Conservation (phyloP, 2,113 vertebrate genomes). For the Bufo bufo region DNA sequence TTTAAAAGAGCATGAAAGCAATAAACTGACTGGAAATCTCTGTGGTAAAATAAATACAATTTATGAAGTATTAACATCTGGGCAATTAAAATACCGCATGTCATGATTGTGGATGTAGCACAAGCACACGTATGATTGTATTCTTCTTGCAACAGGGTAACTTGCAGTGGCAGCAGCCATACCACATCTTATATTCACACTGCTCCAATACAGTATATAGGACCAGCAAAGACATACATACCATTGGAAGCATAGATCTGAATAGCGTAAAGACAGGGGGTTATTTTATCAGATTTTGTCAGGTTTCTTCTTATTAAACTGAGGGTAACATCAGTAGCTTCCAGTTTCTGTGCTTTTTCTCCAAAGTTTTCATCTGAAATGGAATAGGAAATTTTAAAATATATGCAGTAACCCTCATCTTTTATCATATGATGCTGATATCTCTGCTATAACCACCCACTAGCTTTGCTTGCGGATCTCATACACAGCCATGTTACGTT, state of each 20-base stretch:
- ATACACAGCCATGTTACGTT: too few species aligned
- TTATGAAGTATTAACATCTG: too few species aligned
- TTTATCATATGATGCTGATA: background rate
- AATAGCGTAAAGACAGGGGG: slow-evolving; percentile 85
- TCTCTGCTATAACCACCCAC: background rate
- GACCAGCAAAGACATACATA: slow-evolving; percentile 61
- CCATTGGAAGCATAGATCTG: slow-evolving; percentile 81
- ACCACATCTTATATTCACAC: too few species aligned
- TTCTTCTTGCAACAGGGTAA: too few species aligned
- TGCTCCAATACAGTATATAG: too few species aligned
- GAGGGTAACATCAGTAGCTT: slow-evolving; percentile 80
- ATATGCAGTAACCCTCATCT: background rate
- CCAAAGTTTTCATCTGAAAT: slow-evolving; percentile 83
- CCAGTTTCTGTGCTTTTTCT: slow-evolving; percentile 82
- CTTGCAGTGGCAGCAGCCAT: too few species aligned
- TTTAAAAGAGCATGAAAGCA: too few species aligned
- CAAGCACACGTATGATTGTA: too few species aligned
- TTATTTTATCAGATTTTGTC: slow-evolving; percentile 70
- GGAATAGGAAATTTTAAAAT: background rate
- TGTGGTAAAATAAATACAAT: too few species aligned
- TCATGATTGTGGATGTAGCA: too few species aligned
- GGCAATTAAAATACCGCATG: too few species aligned
- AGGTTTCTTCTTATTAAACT: slow-evolving; percentile 79
- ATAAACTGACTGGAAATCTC: too few species aligned
- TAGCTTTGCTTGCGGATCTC: background rate